Percentiles rank a stretch among this genome's conserved stretches.
These are phyloP conservation scores for Cryptocheilus praepositus DNA, from an alignment of 2,888 invertebrate species.

Conservation along the genomic window DNA sequence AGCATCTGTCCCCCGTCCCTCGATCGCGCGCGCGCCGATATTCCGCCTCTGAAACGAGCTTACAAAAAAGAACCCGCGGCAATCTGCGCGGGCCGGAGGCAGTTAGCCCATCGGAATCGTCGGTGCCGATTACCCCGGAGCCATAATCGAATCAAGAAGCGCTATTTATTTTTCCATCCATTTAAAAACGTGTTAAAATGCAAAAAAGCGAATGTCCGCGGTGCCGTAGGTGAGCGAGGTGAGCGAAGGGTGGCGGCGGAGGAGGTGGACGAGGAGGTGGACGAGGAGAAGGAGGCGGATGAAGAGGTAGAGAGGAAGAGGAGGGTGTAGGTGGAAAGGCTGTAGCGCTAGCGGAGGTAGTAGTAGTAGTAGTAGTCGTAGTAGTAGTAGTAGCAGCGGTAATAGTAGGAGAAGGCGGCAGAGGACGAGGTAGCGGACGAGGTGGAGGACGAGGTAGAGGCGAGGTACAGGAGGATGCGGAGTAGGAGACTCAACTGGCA, in stretches of 20 bases:
- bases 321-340: conserved; percentile 12
- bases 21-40: not conserved
- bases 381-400: not conserved
- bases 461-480: conserved; percentile 18
- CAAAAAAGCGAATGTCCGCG: conserved; percentile 50
- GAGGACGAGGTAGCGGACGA: not conserved
- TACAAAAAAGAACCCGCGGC: not conserved
- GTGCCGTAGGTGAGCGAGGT: conserved; percentile 41
- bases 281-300: conserved; percentile 26
- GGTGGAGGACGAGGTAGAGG: not conserved
- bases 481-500: conserved; percentile 37
- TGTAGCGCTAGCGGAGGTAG: not conserved
- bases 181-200: conserved; percentile 64
- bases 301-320: conserved; percentile 19
- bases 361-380: conserved; percentile 4
- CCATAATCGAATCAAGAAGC: conserved; percentile 59
- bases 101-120: conserved; percentile 39
- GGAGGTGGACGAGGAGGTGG: conserved; percentile 32
- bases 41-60: not conserved
- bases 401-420: conserved; percentile 3
- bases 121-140: conserved; percentile 50
- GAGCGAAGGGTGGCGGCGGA: conserved; percentile 45
- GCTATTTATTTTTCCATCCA: conserved; percentile 59
- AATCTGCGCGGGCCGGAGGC: conserved; percentile 10
- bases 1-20: conserved; percentile 20